Base-by-base conservation (phyloP, 1,140 invertebrate species). In the Drosophila pallidifrons region DNA sequence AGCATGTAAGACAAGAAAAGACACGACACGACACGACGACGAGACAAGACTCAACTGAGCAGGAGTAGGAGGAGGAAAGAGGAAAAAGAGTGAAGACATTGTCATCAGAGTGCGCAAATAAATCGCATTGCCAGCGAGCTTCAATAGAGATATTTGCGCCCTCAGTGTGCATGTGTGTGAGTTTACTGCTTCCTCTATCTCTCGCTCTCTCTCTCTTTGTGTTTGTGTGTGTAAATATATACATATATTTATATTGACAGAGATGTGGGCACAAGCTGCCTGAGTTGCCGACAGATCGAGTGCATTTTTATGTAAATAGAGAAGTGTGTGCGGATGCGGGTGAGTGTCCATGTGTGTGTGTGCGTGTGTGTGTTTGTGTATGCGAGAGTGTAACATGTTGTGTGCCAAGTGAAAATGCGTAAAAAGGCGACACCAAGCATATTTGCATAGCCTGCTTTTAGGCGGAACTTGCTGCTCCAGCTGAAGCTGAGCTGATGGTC, bases 221-320 rank as follows among this genome's bases (percentile, higher is more conserved):
- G 16, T 13, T 57, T 32, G 38, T 55, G 68, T 63, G 54, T 65
- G 45, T 67, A 69, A 46, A 60, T 74, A 74, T 30, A 73, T 73
- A 69, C 47, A 73, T 73, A 67, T 73, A 73, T 68, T 59, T 88
- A 74, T 88, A 82, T 82, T 71, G 66, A 66, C 55, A 69, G 58
- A 52, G 38, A 65, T 75, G 66, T 46, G 72, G 72, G 41, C 66
- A 55, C n/a, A 45, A 32, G 38, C 49, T 57, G 51, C 51, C 51
- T 25, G 20, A 54, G 47, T 35, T 60, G 51, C 51, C 46, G 13
- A 51, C 43, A 32, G 81, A 87, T 88, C 76, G 82, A 87, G 82
- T 87, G 82, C 82, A 87, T 88, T 88, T 87, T 87, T 87, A 87
- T 87, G 82, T 79, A 87, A 88, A 86, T 86, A 63, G 60, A 66